Evolutionary conservation across 2,888 invertebrate species (phyloP).

Genomic region (Drosophila prostipennis): DNA sequence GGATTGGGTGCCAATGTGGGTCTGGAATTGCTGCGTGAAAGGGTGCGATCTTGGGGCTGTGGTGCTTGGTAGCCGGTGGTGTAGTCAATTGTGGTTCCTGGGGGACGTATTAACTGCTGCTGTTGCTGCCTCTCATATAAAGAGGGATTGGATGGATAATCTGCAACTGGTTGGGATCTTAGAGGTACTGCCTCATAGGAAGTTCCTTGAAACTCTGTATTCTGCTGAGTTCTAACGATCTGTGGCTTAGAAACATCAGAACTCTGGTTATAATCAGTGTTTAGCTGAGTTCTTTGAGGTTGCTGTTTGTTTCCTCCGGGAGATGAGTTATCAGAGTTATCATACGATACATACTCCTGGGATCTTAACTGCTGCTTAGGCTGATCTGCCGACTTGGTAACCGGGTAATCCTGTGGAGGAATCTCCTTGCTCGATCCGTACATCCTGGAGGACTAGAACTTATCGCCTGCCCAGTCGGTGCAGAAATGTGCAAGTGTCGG

Average conservation of each 20-base stretch:
- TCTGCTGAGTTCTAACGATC: slow-evolving; percentile 2
- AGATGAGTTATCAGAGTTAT: slow-evolving; percentile 8
- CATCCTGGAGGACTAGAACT: slow-evolving; percentile 54
- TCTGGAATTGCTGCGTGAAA: slow-evolving; percentile 36
- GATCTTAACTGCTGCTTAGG: slow-evolving; percentile 21
- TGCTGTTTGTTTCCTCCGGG: neutral
- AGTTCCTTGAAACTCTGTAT: slow-evolving; percentile 5
- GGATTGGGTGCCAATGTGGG: slow-evolving; percentile 14
- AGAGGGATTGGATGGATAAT: slow-evolving; percentile 2
- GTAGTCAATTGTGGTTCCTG: neutral
- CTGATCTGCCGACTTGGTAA: slow-evolving; percentile 24
- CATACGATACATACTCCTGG: slow-evolving; percentile 1
- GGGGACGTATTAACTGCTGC: neutral
- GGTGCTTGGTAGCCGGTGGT: slow-evolving; percentile 22
- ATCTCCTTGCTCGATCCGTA: slow-evolving; percentile 29
- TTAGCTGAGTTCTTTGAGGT: slow-evolving; percentile 3
- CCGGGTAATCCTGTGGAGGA: slow-evolving; percentile 12
- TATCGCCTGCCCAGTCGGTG: slow-evolving; percentile 77
- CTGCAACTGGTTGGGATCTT: slow-evolving; percentile 12
- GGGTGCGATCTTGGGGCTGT: slow-evolving; percentile 52
- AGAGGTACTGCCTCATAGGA: neutral
- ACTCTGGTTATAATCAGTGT: slow-evolving; percentile 10
- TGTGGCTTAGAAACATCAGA: no score
- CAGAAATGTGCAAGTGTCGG: slow-evolving; percentile 81
- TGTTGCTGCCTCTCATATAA: neutral